Evolutionary conservation across 2,888 invertebrate genomes (phyloP), one percentile per base, ranked within the genome.

Genomic region (Melipona bicolor): DNA sequence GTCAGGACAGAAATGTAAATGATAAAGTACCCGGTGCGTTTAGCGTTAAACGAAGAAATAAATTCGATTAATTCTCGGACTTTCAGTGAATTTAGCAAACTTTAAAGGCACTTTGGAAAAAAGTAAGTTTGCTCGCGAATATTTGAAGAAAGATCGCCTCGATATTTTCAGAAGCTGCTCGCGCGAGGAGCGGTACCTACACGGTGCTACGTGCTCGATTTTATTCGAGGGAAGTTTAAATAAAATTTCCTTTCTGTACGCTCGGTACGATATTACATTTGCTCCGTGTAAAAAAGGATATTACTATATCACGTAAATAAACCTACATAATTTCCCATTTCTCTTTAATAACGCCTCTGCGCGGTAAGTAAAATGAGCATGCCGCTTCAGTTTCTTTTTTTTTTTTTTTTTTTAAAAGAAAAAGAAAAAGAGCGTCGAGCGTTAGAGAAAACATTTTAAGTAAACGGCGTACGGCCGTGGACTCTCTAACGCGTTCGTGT

Each of bases 261-360:
- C 3, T 21, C 21, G 9, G 19, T 6, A 61, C 19, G 19, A 62
- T 62, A 32, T 62, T 62, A 62, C 62, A 27, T 62, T 62, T 32
- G 32, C 21, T 32, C 13, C 9, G 32, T 32, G 32, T 32, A 32
- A 64, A 62, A 62, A 62, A 32, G 19, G 24, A 64, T 64, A 64
- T 19, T 36, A 32, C 32, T 64, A 64, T 13, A 32, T 64, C 32
- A 32, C 62, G 32, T 32, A 64, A 64, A 64, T 32, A 64, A 32
- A 64, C 32, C 62, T 64, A 64, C 32, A 64, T 64, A 64, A 64
- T 64, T 32, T 62, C 27, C 36, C 62, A 32, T 62, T 62, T 64
- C 62, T 32, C 62, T 64, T 64, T 32, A 64, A 32, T 21, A 24
- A 36, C 36, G 36, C 61, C 61, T 61, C 9, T 24, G 62, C 32